Evolutionary conservation across 2,888 invertebrate species (phyloP).

Genomic region (Malthinus flaveolus): DNA sequence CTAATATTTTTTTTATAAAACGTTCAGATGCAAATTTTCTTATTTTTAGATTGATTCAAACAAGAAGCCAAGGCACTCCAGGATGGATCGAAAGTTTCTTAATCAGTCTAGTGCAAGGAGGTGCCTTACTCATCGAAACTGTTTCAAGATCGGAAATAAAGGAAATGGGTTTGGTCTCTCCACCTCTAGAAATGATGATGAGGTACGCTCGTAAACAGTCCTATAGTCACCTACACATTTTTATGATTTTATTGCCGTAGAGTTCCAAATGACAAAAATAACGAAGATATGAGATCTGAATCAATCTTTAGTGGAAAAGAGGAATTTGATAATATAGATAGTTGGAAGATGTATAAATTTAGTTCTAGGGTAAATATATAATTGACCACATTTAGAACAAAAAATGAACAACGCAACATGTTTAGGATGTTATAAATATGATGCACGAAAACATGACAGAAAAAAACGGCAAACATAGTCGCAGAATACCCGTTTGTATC

Average conservation of each 20-base stretch:
- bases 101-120: conserved; percentile 61
- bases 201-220: too few species aligned
- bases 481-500: conserved; percentile 55
- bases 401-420: not conserved
- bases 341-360: conserved; percentile 57
- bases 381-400: not conserved
- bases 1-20: not conserved
- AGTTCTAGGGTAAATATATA: conserved; percentile 51
- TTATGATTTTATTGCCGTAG: not conserved
- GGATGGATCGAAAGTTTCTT: conserved; percentile 71
- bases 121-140: conserved; percentile 55
- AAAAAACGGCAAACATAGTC: conserved; percentile 22
- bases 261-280: not conserved
- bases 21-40: not conserved
- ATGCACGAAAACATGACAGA: conserved; percentile 17
- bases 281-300: too few species aligned
- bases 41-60: conserved; percentile 57
- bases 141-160: conserved; percentile 46
- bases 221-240: not conserved
- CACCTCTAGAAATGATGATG: conserved; percentile 47
- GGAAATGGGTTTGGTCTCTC: conserved; percentile 45
- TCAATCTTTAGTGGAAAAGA: not conserved
- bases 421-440: conserved; percentile 20
- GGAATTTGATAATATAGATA: conserved; percentile 34
- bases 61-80: conserved; percentile 64